Evolutionary conservation across 2,888 invertebrate species (phyloP).

Genomic region (Blastobasis adustella): DNA sequence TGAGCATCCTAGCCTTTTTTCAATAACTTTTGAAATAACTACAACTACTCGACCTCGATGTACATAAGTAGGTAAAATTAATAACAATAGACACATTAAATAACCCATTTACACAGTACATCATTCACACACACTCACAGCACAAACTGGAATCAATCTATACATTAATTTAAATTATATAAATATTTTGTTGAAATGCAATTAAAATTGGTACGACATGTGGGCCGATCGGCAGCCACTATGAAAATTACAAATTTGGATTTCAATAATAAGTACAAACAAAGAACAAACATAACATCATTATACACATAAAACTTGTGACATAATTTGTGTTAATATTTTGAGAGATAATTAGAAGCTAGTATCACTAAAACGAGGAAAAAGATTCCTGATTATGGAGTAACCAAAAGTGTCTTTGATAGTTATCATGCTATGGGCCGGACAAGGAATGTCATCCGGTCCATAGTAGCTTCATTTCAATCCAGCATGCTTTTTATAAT

Average conservation of each 20-base stretch:
- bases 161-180: constrained; percentile 67
- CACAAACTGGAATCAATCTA: constrained; percentile 59
- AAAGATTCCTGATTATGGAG: constrained; percentile 63
- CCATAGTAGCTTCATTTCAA: constrained; percentile 67
- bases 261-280: constrained; percentile 57
- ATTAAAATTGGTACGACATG: constrained; percentile 70
- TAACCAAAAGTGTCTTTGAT: constrained; percentile 39
- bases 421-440: constrained; percentile 42
- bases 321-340: constrained; percentile 68
- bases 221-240: constrained; percentile 37
- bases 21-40: constrained; percentile 2
- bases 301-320: constrained; percentile 64
- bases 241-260: constrained; percentile 51
- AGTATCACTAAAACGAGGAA: constrained; percentile 74
- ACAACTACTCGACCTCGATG: constrained; percentile 23
- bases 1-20: constrained; percentile 60
- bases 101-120: constrained; percentile 64
- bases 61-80: constrained; percentile 30
- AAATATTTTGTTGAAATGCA: constrained; percentile 73
- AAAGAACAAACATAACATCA: constrained; percentile 69
- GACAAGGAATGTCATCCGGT: constrained; percentile 69
- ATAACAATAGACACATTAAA: constrained; percentile 66
- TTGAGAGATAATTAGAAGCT: constrained; percentile 68
- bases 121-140: constrained; percentile 61
- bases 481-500: constrained; percentile 33